phyloP scores from a whole-genome alignment of 2,888 invertebrate genomes.

The Dasypogon diadema region DNA sequence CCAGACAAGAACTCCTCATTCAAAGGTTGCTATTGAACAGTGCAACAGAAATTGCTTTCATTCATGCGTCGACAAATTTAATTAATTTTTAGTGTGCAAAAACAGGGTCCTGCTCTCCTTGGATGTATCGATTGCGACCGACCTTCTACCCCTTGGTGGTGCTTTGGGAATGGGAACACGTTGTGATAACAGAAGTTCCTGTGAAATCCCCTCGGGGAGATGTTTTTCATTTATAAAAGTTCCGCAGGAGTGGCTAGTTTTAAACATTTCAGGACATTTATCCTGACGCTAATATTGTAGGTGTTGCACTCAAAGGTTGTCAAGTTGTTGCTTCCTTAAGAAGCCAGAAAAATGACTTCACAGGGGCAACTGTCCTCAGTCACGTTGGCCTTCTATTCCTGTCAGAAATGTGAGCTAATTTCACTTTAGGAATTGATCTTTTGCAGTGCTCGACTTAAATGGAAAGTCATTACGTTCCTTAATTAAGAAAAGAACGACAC shows the following conservation, averaged over 20 bases:
- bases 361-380: neutral
- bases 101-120: too few relatives aligned
- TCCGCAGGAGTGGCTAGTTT: too few relatives aligned
- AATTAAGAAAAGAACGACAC: constrained; percentile 33
- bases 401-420: constrained; percentile 39
- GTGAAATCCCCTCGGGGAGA: too few relatives aligned
- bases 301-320: too few relatives aligned
- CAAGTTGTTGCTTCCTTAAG: too few relatives aligned
- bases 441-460: neutral
- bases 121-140: too few relatives aligned
- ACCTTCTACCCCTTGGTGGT: too few relatives aligned
- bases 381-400: neutral
- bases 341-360: neutral
- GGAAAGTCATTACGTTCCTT: constrained; percentile 38
- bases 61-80: constrained; percentile 2
- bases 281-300: too few relatives aligned
- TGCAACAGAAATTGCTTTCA: neutral
- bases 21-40: neutral
- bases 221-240: too few relatives aligned
- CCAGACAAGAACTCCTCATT: neutral
- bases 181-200: too few relatives aligned
- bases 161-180: too few relatives aligned
- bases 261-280: too few relatives aligned
- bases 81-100: constrained; percentile 9
- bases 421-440: constrained; percentile 42